A percentile compares a stretch with the other conserved stretches of the same genome.
Conservation (phyloP, 2,113 vertebrate genomes). For the Formicarius rufipectus region DNA sequence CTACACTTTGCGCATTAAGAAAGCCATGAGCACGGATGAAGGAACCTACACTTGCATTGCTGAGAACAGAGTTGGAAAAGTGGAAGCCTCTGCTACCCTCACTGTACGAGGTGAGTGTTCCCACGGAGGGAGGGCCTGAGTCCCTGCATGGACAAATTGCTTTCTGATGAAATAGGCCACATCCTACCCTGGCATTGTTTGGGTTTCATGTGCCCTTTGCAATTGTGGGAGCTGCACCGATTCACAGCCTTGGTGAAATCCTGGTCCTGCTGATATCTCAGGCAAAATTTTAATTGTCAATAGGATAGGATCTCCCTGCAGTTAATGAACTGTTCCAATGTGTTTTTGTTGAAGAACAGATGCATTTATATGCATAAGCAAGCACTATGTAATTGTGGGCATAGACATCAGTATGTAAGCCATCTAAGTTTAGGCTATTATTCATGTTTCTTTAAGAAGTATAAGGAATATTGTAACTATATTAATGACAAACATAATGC, state of each 20-base stretch:
- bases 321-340: neutral
- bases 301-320: neutral
- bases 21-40: slow-evolving; percentile 84
- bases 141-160: neutral
- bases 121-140: neutral
- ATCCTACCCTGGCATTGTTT: neutral
- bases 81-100: slow-evolving; percentile 90
- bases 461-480: neutral
- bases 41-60: slow-evolving; percentile 91
- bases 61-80: slow-evolving; percentile 95
- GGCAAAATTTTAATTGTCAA: neutral
- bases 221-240: neutral
- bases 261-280: neutral
- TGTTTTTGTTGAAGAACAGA: neutral
- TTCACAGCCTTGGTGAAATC: neutral
- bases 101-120: slow-evolving; percentile 89
- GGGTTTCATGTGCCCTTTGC: neutral
- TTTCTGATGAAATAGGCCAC: neutral
- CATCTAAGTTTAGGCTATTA: neutral
- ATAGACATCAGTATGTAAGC: neutral
- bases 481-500: neutral
- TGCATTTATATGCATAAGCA: neutral
- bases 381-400: neutral
- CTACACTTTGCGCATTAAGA: slow-evolving; percentile 93
- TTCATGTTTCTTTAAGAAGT: neutral